Evolutionary conservation across 2,797 vertebrate genomes (phyloP).

Genomic region (Typhlichthys subterraneus): DNA sequence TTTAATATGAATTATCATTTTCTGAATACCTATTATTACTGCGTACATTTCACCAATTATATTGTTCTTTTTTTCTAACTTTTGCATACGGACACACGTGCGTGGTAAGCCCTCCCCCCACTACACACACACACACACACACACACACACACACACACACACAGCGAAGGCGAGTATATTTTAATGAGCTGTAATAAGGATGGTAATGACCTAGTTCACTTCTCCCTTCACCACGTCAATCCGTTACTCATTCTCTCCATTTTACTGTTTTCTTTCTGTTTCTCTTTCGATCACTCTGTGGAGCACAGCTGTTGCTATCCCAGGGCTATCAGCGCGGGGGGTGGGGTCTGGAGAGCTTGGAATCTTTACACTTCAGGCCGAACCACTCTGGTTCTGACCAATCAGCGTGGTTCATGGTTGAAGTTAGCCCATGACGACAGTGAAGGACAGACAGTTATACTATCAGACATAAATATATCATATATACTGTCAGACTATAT

Average conservation of each 20-base stretch:
- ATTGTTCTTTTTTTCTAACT: constrained; percentile 92
- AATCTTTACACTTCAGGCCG: no score
- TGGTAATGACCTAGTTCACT: constrained; percentile 78
- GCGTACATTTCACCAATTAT: constrained; percentile 97
- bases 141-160: constrained; percentile 21
- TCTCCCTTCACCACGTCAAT: constrained; percentile 40
- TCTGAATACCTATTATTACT: constrained; percentile 99
- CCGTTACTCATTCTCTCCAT: constrained; percentile 29
- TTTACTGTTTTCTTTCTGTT: background rate
- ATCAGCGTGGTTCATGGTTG: no score
- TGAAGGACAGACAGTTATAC: no score
- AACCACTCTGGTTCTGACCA: no score
- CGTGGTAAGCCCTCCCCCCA: constrained; percentile 39
- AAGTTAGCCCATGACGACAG: no score
- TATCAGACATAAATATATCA: no score
- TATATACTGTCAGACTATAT: no score
- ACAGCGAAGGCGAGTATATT: constrained; percentile 72
- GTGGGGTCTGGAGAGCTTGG: no score
- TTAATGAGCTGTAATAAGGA: constrained; percentile 84
- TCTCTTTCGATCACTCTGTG: constrained; percentile 19
- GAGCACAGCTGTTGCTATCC: constrained; percentile 52
- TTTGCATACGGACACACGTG: constrained; percentile 68
- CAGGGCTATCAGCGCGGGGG: constrained; percentile 27
- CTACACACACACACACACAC: constrained; percentile 3
- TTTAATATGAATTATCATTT: constrained; percentile 99